Evolutionary conservation across 2,888 invertebrate genomes (phyloP), one percentile per base, ranked within the genome.

Genomic region (Heteromyza rotundicornis): DNA sequence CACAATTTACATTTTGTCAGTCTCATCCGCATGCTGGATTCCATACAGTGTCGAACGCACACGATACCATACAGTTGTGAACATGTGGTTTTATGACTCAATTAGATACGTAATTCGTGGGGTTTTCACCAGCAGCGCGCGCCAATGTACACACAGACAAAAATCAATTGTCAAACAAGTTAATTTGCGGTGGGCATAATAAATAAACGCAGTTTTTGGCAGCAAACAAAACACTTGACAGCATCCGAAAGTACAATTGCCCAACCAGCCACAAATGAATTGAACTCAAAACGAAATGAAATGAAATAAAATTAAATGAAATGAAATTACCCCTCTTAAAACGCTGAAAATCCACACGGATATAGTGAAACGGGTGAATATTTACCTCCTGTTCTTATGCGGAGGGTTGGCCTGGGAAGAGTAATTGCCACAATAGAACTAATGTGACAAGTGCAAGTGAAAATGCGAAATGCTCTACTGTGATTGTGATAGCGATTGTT

Each of bases 41-140:
- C 22, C 35, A 59, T 50, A 56, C 57, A 59, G 64, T 64, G 59
- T 73, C 72, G 44, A n/a, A n/a, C n/a, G n/a, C n/a, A n/a, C n/a
- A n/a, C n/a, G n/a, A n/a, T 55, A 32, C 32, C 27, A 71, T 74
- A 62, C 76, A 79, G 77, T 77, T 79, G 80, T 72, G 80, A 80
- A 81, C 80, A 82, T 82, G 80, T 79, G 82, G 74, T 79, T 82
- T 81, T 81, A 81, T 79, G 72, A 79, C 75, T 72, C 80, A 82
- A 81, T 82, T 80, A 80, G 69, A 73, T 71, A 68, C 71, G 73
- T 76, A 78, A 78, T 78, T 79, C 74, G 74, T 71, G 78, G 77
- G 76, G 74, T 70, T 69, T 68, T 40, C 14, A n/a, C 17, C 19
- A n/a, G 19, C 35, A 35, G n/a, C 55, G 35, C 44, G 22, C 27